Evolutionary conservation across 2,888 invertebrate species (phyloP), one percentile per base, ranked within the genome.

Genomic region (Sinelater perroti): DNA sequence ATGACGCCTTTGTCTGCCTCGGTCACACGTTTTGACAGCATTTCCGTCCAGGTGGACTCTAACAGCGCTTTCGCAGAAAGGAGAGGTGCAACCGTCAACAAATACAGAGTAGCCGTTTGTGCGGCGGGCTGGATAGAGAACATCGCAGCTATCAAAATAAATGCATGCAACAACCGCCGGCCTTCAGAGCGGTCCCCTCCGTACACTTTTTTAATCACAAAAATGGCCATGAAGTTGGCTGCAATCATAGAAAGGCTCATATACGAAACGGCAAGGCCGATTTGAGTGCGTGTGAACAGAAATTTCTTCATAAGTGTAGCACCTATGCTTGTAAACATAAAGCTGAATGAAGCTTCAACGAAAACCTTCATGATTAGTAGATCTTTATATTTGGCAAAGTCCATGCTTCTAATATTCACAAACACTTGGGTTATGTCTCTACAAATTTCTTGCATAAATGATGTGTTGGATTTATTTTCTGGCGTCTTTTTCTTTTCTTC

Each of bases 261-360:
- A 55, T 83, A 81, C 55, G 85, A 83, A 70, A 85, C 82, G 17
- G 82, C 80, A 72, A 84, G 84, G n/a, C 85, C 85, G 56, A 84
- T 71, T 69, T 80, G 77, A 65, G 81, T 82, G 35, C 83, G 82
- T 31, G 83, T 75, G n/a, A 83, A 69, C 2, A 75, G 67, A 72
- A 78, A 85, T 13, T 75, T 73, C 18, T 80, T 78, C 75, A 80
- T 79, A 28, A 85, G 70, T 65, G 81, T 79, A 21, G 81, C 64
- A 21, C 79, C 74, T 72, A 83, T 83, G 65, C 80, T 83, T 5
- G 82, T 80, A 72, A 80, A 82, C 68, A 82, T 82, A n/a, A 82
- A 75, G 13, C 82, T 79, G 77, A 81, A 80, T n/a, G 82, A 79
- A 70, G 83, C 80, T 35, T 82, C 81, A n/a, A 80, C 74, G 45